These are phyloP conservation scores for Seira ritae DNA, from an alignment of 2,888 invertebrate species.

Conservation along the genomic window DNA sequence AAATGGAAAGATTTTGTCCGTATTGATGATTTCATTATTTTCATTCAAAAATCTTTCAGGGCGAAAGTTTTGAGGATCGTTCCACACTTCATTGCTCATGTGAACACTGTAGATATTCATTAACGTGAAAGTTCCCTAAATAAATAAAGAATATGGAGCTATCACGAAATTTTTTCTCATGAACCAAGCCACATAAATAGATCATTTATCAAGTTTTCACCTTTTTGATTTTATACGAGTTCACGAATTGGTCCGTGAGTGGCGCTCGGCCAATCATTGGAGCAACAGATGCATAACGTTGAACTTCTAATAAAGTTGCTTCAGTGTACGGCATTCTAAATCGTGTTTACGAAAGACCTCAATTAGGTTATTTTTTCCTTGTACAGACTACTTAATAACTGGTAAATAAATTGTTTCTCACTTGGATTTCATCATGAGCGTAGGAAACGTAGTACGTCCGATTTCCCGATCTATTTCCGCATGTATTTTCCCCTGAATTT, in stretches of 20 bases:
- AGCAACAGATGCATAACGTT: constrained; percentile 60
- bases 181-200: background rate
- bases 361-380: background rate
- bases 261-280: constrained; percentile 62
- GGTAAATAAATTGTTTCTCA: background rate
- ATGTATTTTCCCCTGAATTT: constrained; percentile 73
- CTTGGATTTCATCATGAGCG: constrained; percentile 55
- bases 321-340: constrained; percentile 69
- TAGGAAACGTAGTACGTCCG: constrained; percentile 69
- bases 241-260: constrained; percentile 46
- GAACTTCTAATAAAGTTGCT: constrained; percentile 66
- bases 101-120: constrained; percentile 58
- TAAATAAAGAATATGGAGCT: too few relatives aligned
- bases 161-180: background rate
- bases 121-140: constrained; percentile 60
- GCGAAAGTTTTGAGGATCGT: constrained; percentile 54
- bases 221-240: constrained; percentile 56
- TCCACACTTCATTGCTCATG: constrained; percentile 49
- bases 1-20: constrained; percentile 66
- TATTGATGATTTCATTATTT: constrained; percentile 61
- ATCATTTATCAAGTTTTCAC: constrained; percentile 40
- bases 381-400: background rate
- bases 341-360: background rate
- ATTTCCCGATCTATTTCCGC: constrained; percentile 74
- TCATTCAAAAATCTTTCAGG: constrained; percentile 66